Conservation (phyloP, 2,113 vertebrate genomes). For the Platichthys flesus region DNA sequence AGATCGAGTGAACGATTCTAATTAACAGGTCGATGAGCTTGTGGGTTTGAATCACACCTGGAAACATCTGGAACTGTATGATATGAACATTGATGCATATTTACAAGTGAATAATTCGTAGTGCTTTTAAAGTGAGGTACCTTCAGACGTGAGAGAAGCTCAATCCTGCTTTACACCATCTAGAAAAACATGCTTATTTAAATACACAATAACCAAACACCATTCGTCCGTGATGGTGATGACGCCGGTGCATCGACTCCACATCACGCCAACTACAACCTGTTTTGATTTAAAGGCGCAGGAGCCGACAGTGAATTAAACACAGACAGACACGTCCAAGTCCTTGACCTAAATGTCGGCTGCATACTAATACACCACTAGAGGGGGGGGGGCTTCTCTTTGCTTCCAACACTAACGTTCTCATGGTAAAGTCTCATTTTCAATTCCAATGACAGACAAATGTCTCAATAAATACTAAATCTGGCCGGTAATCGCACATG, state of each 20-base stretch:
- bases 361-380: slow-evolving; percentile 45
- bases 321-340: slow-evolving; percentile 39
- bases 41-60: slow-evolving; percentile 42
- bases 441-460: slow-evolving; percentile 2
- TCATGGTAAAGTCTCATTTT: neutral
- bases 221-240: slow-evolving; percentile 9
- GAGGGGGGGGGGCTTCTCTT: slow-evolving; percentile 22
- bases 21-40: neutral
- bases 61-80: slow-evolving; percentile 36
- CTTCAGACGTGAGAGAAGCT: slow-evolving; percentile 27
- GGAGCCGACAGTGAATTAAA: slow-evolving; percentile 38
- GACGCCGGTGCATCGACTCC: slow-evolving; percentile 41
- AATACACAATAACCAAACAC: neutral
- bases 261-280: slow-evolving; percentile 54
- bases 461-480: slow-evolving; percentile 28
- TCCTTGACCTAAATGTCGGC: slow-evolving; percentile 55
- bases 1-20: neutral
- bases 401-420: neutral
- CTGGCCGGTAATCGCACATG: slow-evolving; percentile 13
- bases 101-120: slow-evolving; percentile 59
- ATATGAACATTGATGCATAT: slow-evolving; percentile 54
- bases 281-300: slow-evolving; percentile 44
- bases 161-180: no score
- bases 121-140: slow-evolving; percentile 60
- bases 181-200: slow-evolving; percentile 2